A percentile compares a stretch with the other conserved stretches of the same genome.
These are phyloP conservation scores for Oenanthe oenanthe DNA, from an alignment of 2,113 vertebrate species.

Conservation along the genomic window DNA sequence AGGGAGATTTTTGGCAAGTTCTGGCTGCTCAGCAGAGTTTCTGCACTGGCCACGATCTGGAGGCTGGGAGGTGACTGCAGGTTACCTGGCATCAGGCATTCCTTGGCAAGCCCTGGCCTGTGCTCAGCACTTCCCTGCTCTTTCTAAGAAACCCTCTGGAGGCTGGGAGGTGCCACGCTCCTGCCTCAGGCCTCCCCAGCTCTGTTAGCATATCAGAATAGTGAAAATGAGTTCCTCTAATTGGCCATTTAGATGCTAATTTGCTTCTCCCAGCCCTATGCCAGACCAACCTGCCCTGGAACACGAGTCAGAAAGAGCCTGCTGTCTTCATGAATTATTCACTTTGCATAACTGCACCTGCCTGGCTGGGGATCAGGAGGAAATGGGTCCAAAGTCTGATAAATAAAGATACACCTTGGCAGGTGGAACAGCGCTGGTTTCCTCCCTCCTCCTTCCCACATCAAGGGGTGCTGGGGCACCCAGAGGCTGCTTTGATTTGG, in stretches of 20 bases:
- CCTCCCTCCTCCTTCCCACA: neutral
- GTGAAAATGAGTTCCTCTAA: constrained; percentile 45
- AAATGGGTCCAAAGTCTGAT: constrained; percentile 30
- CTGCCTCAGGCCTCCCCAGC: neutral
- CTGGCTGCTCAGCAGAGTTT: neutral
- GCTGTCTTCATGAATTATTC: constrained; percentile 57
- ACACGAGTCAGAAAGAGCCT: neutral
- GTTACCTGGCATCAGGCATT: neutral
- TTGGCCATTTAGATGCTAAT: constrained; percentile 65
- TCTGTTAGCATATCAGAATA: constrained; percentile 1
- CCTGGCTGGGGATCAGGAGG: constrained; percentile 49
- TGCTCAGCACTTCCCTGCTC: neutral
- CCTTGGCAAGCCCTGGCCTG: neutral
- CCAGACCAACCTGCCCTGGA: constrained; percentile 24
- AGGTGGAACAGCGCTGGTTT: neutral
- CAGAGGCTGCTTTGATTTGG: neutral
- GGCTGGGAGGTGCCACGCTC: neutral
- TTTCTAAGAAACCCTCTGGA: constrained; percentile 28
- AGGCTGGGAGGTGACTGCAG: neutral
- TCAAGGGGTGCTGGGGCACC: neutral
- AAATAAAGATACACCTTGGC: constrained; percentile 39
- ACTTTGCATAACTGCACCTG: constrained; percentile 11
- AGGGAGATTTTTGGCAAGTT: neutral
- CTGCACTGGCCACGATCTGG: accelerated
- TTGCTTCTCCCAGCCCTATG: neutral